A percentile compares a stretch with the other conserved stretches of the same genome.
These are phyloP conservation scores for Phalera bucephala DNA, from an alignment of 2,888 invertebrate species.

Conservation along the genomic window DNA sequence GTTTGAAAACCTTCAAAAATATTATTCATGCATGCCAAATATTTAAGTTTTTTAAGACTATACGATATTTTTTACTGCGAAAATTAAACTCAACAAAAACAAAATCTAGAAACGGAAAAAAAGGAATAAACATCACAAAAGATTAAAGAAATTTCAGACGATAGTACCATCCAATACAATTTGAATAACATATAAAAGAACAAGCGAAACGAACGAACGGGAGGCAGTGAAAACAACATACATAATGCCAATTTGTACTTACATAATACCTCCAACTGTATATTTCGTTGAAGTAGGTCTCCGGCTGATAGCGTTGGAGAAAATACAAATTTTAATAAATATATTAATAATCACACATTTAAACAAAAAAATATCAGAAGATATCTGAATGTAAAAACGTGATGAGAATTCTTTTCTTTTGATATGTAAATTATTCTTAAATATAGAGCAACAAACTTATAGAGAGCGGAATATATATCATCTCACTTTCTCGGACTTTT, in stretches of 20 bases:
- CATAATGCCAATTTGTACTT: conserved; percentile 49
- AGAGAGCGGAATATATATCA: no score
- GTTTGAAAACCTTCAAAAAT: no score
- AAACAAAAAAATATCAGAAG: no score
- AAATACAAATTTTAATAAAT: conserved; percentile 45
- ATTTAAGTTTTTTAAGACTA: no score
- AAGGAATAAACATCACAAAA: conserved; percentile 6
- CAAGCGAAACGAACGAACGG: conserved; percentile 6
- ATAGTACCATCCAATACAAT: conserved; percentile 53
- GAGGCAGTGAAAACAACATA: conserved; percentile 27
- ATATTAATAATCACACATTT: no score
- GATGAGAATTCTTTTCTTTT: no score
- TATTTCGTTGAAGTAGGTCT: conserved; percentile 75
- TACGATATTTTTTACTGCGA: no score
- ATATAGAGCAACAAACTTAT: no score
- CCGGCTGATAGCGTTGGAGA: conserved; percentile 70
- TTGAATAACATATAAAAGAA: conserved; percentile 5
- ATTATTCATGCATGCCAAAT: no score
- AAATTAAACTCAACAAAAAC: neutral
- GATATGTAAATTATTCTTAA: no score
- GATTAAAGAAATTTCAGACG: conserved; percentile 6
- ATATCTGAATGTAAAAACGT: no score
- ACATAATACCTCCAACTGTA: conserved; percentile 78
- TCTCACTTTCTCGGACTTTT: no score
- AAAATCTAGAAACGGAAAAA: neutral